These are phyloP conservation scores for mouse (Mus musculus) DNA, from an alignment of 2,113 vertebrate genomes.

Conservation along the genomic window GRCm39 chr1:184488001-184488500, in stretches of 20 bases:
- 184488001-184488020: constrained; percentile 77
- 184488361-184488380: constrained; percentile 85
- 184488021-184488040: constrained; percentile 47
- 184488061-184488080: background rate
- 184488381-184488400: constrained; percentile 81
- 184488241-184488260: constrained; percentile 80
- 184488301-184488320: constrained; percentile 81
- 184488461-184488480: constrained; percentile 34
- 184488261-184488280: constrained; percentile 78
- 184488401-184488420: constrained; percentile 52
- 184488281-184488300: constrained; percentile 85
- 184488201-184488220: constrained; percentile 86
- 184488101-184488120: constrained; percentile 42
- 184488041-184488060: constrained; percentile 47
- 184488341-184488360: constrained; percentile 86
- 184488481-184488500: background rate
- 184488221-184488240: constrained; percentile 83
- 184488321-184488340: constrained; percentile 33
- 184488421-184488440: constrained; percentile 51
- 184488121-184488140: constrained; percentile 56
- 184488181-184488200: constrained; percentile 84
- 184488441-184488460: constrained; percentile 22
- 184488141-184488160: constrained; percentile 68
- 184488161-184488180: constrained; percentile 79
- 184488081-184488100: constrained; percentile 72